Evolutionary conservation across 2,888 invertebrate species (phyloP).

Genomic region (Oscheius onirici): DNA sequence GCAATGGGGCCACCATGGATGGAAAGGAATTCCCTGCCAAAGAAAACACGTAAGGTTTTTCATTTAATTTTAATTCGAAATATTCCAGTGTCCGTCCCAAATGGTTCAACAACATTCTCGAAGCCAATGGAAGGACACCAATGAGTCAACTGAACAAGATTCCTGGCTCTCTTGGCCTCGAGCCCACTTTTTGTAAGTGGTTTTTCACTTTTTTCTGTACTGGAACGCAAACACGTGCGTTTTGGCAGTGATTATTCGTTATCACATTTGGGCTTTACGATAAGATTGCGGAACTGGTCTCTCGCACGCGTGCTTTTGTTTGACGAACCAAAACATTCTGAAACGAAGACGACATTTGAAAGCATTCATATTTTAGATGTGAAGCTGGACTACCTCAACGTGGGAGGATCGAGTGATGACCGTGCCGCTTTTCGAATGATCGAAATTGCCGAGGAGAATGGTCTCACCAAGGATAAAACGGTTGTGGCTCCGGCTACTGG

Average conservation of each 20-base stretch:
- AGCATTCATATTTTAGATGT: slow-evolving; percentile 79
- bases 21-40: slow-evolving; percentile 6
- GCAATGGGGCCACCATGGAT: not conserved
- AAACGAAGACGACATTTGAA: slow-evolving; percentile 1
- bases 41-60: slow-evolving; percentile 2
- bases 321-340: too few species aligned
- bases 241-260: not conserved
- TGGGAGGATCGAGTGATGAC: slow-evolving; percentile 95
- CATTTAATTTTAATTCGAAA: not conserved
- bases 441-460: slow-evolving; percentile 73
- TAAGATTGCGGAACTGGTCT: slow-evolving; percentile 26
- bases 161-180: slow-evolving; percentile 48
- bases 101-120: slow-evolving; percentile 49
- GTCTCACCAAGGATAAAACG: slow-evolving; percentile 85
- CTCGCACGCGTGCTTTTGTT: not conserved
- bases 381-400: slow-evolving; percentile 96
- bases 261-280: not conserved
- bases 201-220: not conserved
- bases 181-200: slow-evolving; percentile 60
- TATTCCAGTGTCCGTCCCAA: slow-evolving; percentile 3
- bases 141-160: slow-evolving; percentile 52
- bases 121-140: slow-evolving; percentile 61
- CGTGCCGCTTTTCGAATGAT: slow-evolving; percentile 79
- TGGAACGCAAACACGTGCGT: not conserved
- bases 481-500: slow-evolving; percentile 94